A percentile compares a stretch with the other conserved stretches of the same genome.
These are phyloP conservation scores for Malthinus flaveolus DNA, from an alignment of 2,888 invertebrate species.

Conservation along the genomic window DNA sequence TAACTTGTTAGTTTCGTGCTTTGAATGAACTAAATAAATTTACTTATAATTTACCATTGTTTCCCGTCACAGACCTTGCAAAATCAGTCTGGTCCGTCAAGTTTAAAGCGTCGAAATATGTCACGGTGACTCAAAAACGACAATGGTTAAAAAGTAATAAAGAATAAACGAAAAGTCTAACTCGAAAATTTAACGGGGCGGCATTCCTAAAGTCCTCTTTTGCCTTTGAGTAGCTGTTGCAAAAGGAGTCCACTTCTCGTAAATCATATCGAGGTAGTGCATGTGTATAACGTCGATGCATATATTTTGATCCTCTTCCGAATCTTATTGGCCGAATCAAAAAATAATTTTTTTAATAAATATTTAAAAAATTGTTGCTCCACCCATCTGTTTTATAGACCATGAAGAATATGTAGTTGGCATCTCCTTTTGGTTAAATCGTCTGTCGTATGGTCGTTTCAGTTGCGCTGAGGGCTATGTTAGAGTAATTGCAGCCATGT, in stretches of 20 bases:
- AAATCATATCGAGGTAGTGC: constrained; percentile 37
- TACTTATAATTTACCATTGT: constrained; percentile 29
- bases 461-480: constrained; percentile 44
- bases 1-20: constrained; percentile 28
- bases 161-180: constrained; percentile 30
- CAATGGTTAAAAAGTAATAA: constrained; percentile 30
- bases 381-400: constrained; percentile 45
- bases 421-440: constrained; percentile 30
- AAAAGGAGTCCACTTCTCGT: constrained; percentile 34
- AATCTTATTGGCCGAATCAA: constrained; percentile 47
- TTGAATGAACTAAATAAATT: constrained; percentile 30
- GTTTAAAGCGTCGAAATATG: constrained; percentile 33
- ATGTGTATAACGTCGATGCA: constrained; percentile 48
- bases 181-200: constrained; percentile 35
- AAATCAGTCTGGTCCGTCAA: constrained; percentile 28
- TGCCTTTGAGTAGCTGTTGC: constrained; percentile 29
- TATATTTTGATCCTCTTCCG: constrained; percentile 50
- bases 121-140: constrained; percentile 34
- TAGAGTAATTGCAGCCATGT: constrained; percentile 51
- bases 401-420: constrained; percentile 36
- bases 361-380: constrained; percentile 43
- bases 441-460: constrained; percentile 29
- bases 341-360: constrained; percentile 38
- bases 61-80: constrained; percentile 27
- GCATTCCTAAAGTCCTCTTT: constrained; percentile 32